Conservation (phyloP, 30 jellyfish, hydroid and myxozoan genomes). For the Rhopilema esculentum region DNA sequence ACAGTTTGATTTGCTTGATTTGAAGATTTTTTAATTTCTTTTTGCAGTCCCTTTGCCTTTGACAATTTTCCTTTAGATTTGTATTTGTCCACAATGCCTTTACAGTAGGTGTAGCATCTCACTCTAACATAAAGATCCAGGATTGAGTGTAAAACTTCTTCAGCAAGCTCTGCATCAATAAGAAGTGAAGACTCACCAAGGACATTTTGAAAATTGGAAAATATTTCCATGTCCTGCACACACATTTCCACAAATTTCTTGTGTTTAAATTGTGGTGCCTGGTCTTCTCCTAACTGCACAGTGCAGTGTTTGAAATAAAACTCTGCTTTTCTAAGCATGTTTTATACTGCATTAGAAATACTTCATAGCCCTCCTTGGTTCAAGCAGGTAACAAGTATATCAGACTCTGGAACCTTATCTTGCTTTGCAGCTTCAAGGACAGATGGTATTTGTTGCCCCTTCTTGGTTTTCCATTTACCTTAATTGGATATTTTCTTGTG, state of each 20-base stretch:
- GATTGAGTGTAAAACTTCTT: too few species aligned
- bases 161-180: too few species aligned
- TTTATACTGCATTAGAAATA: conserved; percentile 17
- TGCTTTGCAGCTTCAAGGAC: conserved; percentile 36
- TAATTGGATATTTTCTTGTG: conserved; percentile 23
- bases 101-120: too few species aligned
- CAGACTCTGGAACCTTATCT: conserved; percentile 7
- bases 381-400: conserved; percentile 31
- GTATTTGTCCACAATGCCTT: too few species aligned
- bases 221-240: not conserved
- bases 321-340: conserved; percentile 36
- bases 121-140: too few species aligned
- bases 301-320: conserved; percentile 10
- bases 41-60: too few species aligned
- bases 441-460: conserved; percentile 34
- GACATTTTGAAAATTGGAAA: not conserved
- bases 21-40: too few species aligned
- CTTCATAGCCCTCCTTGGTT: conserved; percentile 41
- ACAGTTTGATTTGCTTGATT: too few species aligned
- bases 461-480: conserved; percentile 27
- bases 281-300: not conserved
- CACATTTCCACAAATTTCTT: not conserved
- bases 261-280: not conserved
- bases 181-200: not conserved
- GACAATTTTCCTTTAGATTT: too few species aligned